Evolutionary conservation across 2,797 vertebrate species (phyloP), one percentile per base, ranked within the genome.

Genomic region (Arrhamphus sclerolepis): DNA sequence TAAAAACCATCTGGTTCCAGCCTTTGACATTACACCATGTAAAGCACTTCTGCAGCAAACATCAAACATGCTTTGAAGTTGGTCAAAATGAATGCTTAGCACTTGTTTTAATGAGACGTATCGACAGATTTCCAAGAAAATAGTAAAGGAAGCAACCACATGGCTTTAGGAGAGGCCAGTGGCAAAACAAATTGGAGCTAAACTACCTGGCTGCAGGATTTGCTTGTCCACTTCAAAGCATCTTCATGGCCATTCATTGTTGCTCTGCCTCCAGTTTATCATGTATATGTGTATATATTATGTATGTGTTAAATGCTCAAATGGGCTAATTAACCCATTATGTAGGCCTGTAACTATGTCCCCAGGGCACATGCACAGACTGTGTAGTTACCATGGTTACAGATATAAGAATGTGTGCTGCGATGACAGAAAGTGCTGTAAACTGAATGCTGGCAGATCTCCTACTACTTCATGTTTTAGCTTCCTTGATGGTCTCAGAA

Each of bases 51-150:
- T 48, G 70, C 69, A 21, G 38, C 22, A 60, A 46, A 74, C 40
- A 81, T 83, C 72, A 81, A 64, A 69, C 46, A 7, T 56, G 58
- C 81, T 86, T 89, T 88, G 81, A 87, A 80, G 70, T 81, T 41
- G 5, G 9, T 61, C 64, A 73, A 70, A 87, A 82, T 65, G 18
- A 49, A 29, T 58, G 47, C 50, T 55, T 72, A 41, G 24, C 52
- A 74, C 47, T 62, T 49, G 48, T 64, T 49, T 46, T 75, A 86
- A 72, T 86, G 73, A 81, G 78, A 41, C 68, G 67, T 46, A 64
- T 61, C 74, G 51, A 59, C 68, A 5, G 50, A 20, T 51, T 51
- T 63, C 70, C 29, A 18, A 65, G 61, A 54, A 56, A 55, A 43
- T 24, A 17, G 56, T 63, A 63, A 54, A 60, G 55, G 65, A 63